A percentile compares a stretch with the other conserved stretches of the same genome.
phyloP scores from a whole-genome alignment of 2,113 vertebrate species.

The Campylomormyrus numenius region DNA sequence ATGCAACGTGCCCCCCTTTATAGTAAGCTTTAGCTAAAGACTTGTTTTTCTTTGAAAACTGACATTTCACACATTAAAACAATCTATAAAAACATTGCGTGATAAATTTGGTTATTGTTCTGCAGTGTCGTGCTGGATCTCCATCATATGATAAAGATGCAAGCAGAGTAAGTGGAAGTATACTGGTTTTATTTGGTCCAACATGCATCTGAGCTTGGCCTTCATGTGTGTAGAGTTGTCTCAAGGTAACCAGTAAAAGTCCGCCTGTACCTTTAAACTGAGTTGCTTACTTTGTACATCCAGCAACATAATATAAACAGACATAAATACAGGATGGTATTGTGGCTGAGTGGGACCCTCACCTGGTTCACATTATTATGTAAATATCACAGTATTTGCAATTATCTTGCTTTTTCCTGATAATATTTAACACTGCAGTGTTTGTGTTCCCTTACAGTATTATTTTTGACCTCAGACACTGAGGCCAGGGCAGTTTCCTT shows the following conservation, averaged over 20 bases:
- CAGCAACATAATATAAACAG: neutral
- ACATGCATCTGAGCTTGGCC: neutral
- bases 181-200: neutral
- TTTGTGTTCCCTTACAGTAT: neutral
- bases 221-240: neutral
- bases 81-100: neutral
- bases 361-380: neutral
- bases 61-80: neutral
- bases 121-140: neutral
- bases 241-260: neutral
- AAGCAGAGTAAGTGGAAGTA: neutral
- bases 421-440: neutral
- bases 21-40: neutral
- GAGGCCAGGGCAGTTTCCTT: conserved; percentile 10
- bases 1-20: neutral
- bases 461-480: neutral
- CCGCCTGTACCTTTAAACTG: neutral
- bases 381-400: neutral
- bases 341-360: neutral
- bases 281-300: neutral
- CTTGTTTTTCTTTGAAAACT: neutral
- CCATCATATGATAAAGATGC: neutral
- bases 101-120: neutral
- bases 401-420: neutral
- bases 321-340: neutral